Percentiles rank a stretch among this genome's conserved stretches.
Conservation (phyloP, 2,888 invertebrate genomes). For the Trichacis sp. region DNA sequence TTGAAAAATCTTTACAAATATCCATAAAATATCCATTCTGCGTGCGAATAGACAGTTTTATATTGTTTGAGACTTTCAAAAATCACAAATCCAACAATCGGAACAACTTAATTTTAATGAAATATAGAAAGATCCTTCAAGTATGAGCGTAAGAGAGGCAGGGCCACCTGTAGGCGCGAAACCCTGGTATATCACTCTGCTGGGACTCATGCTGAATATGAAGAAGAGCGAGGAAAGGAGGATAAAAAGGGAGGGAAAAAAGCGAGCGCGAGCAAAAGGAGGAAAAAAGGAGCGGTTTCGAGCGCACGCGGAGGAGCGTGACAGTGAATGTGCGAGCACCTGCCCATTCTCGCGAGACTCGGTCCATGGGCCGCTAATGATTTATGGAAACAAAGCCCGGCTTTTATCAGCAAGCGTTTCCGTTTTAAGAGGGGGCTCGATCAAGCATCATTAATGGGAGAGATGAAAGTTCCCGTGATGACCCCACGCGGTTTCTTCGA, state of each 20-base stretch:
- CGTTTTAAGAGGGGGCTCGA: too few relatives aligned
- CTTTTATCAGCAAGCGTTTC: background rate
- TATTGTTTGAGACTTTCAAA: too few relatives aligned
- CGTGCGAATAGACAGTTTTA: too few relatives aligned
- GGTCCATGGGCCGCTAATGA: constrained; percentile 47
- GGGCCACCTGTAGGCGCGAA: constrained; percentile 38
- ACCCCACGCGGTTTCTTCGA: too few relatives aligned
- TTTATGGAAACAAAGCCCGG: constrained; percentile 59
- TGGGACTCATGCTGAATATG: constrained; percentile 15
- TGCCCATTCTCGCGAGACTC: constrained; percentile 60
- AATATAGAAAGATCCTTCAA: too few relatives aligned
- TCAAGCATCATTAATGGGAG: too few relatives aligned
- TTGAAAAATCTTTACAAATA: too few relatives aligned
- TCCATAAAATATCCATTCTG: too few relatives aligned
- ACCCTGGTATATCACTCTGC: constrained; percentile 20
- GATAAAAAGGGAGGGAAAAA: constrained; percentile 19
- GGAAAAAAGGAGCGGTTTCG: constrained; percentile 52
- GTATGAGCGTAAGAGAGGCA: too few relatives aligned
- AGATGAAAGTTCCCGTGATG: too few relatives aligned
- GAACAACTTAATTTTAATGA: too few relatives aligned
- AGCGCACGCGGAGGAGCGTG: constrained; percentile 67
- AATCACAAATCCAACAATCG: too few relatives aligned
- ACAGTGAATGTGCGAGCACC: constrained; percentile 67
- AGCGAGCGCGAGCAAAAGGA: constrained; percentile 44
- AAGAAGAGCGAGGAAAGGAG: constrained; percentile 24